Base-by-base conservation (phyloP, 2,888 invertebrate species). In the Meta bourneti region DNA sequence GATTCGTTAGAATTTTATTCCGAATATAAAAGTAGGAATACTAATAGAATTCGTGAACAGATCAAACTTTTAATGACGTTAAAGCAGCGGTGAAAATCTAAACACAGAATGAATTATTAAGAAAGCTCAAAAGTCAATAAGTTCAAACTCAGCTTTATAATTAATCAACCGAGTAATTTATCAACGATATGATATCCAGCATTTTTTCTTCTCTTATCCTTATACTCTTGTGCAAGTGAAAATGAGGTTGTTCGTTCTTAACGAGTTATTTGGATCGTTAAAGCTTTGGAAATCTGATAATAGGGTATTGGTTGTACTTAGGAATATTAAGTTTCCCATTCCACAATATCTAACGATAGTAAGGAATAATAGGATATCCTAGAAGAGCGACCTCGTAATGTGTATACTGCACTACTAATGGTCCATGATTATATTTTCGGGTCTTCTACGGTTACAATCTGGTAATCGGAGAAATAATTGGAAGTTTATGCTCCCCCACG, bases 281-380 rank as follows among this genome's bases (percentile, higher is more conserved):
- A 84, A 84, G 0, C 48, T 54, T 75, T 6, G 51, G 75, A 54
- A 84, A 69, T 54, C 16, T 11, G 84, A 84, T 48, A 74, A 61
- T 13, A 49, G 34, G 34, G 16, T n/a, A 52, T 54, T 84, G 48
- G 34, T 11, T 72, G 72, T 11, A 20, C 48, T 75, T 72, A 9
- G 52, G 16, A 72, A 51, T 8, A 82, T 72, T 34, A 51, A 13
- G 69, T 72, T 84, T 48, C 84, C 48, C 34, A 61, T 13, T 54
- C n/a, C 6, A 5, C n/a, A 61, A 6, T n/a, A 61, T 6, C 34
- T 7, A 13, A n/a, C 6, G 13, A n/a, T 72, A 84, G 51, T 80
- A 77, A 88, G 49, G 74, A 78, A 89, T 72, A 75, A 82, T 74
- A 69, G 7, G 80, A 81, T 84, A 86, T 48, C 20, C 61, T n/a